Evolutionary conservation across 1,140 invertebrate genomes (phyloP).

Genomic region (Lucilia sericata): DNA sequence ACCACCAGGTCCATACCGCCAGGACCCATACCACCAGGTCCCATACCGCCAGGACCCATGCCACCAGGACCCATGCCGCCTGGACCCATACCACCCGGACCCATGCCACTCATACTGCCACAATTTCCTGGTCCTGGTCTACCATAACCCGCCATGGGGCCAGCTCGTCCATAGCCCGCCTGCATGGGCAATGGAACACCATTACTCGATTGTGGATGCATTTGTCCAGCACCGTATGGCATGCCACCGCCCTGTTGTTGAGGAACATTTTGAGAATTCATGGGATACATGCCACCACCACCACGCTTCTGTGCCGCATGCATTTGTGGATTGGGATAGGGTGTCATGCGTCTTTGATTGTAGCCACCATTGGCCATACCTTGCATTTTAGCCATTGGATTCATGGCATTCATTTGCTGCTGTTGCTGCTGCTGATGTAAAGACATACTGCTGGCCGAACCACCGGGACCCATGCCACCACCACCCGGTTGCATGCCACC

Average conservation of each 20-base stretch:
- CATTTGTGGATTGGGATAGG: slow-evolving; percentile 84
- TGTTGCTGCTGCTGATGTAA: slow-evolving; percentile 53
- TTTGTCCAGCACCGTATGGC: slow-evolving; percentile 61
- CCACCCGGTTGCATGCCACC: slow-evolving; percentile 70
- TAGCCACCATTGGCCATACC: slow-evolving; percentile 68
- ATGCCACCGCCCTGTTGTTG: slow-evolving; percentile 65
- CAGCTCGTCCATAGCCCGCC: slow-evolving; percentile 58
- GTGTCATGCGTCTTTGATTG: slow-evolving; percentile 76
- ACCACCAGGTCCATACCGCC: slow-evolving; percentile 59
- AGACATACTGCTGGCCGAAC: slow-evolving; percentile 48
- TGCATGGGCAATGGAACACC: slow-evolving; percentile 65
- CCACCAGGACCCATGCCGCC: slow-evolving; percentile 60
- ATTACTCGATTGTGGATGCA: slow-evolving; percentile 69
- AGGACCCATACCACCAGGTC: slow-evolving; percentile 51
- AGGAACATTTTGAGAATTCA: slow-evolving; percentile 54
- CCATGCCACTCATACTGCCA: slow-evolving; percentile 64
- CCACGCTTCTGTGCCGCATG: slow-evolving; percentile 81
- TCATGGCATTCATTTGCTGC: slow-evolving; percentile 72
- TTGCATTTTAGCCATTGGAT: slow-evolving; percentile 68
- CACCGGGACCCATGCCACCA: slow-evolving; percentile 62
- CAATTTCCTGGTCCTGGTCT: slow-evolving; percentile 54
- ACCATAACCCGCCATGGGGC: slow-evolving; percentile 61
- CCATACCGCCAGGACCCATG: slow-evolving; percentile 50
- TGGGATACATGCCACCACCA: slow-evolving; percentile 50
- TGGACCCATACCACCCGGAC: slow-evolving; percentile 56